Percentiles rank a stretch among this genome's conserved stretches.
phyloP scores from a whole-genome alignment of 2,888 invertebrate species.

The Coremacera marginata region DNA sequence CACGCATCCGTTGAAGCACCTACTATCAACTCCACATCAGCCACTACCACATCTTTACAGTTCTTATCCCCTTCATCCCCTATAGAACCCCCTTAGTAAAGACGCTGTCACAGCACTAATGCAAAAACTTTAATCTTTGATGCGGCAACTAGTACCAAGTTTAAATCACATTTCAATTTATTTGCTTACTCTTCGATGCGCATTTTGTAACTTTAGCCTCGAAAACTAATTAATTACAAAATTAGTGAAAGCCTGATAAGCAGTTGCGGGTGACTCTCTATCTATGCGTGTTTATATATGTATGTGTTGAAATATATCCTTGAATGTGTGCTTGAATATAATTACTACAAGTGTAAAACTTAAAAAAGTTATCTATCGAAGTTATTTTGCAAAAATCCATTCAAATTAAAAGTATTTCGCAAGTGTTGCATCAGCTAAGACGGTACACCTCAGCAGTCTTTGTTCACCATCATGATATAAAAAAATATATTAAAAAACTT shows the following conservation, averaged over 20 bases:
- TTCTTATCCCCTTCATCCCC: background rate
- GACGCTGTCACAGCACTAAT: background rate
- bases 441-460: no score
- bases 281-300: no score
- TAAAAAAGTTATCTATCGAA: no score
- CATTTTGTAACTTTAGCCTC: background rate
- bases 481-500: no score
- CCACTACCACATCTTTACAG: background rate
- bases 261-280: background rate
- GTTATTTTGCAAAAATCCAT: no score
- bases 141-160: background rate
- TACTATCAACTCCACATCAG: no score
- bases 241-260: conserved; percentile 4
- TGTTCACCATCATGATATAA: no score
- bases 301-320: no score
- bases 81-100: background rate
- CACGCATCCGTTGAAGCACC: background rate
- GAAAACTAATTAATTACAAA: conserved; percentile 23
- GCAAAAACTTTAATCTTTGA: background rate
- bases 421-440: no score
- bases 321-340: no score
- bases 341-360: no score
- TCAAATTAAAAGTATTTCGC: no score
- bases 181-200: conserved; percentile 8
- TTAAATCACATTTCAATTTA: conserved; percentile 1